Percentiles rank a stretch among this genome's conserved stretches.
These are phyloP conservation scores for Megalonaias nervosa DNA, from an alignment of 1,140 invertebrate species.

Conservation along the genomic window DNA sequence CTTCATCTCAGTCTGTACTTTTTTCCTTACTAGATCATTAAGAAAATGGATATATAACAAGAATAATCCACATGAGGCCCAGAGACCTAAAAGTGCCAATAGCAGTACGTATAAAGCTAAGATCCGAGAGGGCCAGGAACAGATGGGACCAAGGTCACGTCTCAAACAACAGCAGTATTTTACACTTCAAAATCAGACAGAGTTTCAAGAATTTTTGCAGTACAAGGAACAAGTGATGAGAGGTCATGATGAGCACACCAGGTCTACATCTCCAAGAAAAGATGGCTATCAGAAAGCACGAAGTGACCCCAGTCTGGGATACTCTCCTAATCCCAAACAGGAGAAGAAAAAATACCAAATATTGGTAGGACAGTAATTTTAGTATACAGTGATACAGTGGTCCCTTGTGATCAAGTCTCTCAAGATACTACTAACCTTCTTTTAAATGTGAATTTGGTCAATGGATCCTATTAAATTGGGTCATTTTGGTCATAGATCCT, in stretches of 20 bases:
- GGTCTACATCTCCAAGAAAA: slow-evolving; percentile 35
- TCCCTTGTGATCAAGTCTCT: too few relatives aligned
- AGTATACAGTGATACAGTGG: too few relatives aligned
- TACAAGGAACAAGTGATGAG: slow-evolving; percentile 22
- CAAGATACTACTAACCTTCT: too few relatives aligned
- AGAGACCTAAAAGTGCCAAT: not conserved
- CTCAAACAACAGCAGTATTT: slow-evolving; percentile 49
- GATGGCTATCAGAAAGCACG: slow-evolving; percentile 21
- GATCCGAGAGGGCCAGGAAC: slow-evolving; percentile 13
- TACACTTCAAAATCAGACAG: slow-evolving; percentile 46
- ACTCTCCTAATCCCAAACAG: too few relatives aligned
- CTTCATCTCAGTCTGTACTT: not conserved
- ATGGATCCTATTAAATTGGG: not conserved
- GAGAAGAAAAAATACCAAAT: too few relatives aligned
- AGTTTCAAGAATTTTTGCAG: slow-evolving; percentile 48
- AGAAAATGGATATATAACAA: slow-evolving; percentile 39
- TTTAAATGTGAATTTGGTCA: too few relatives aligned
- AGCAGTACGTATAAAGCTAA: not conserved
- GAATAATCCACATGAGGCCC: slow-evolving; percentile 1
- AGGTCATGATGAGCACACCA: slow-evolving; percentile 8
- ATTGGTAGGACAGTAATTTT: too few relatives aligned
- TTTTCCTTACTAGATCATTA: slow-evolving; percentile 20
- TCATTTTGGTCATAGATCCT: too few relatives aligned
- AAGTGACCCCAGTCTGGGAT: not conserved
- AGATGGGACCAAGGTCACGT: not conserved